These are phyloP conservation scores for Oxyruncus cristatus DNA, from an alignment of 2,113 vertebrate species.

Conservation along the genomic window DNA sequence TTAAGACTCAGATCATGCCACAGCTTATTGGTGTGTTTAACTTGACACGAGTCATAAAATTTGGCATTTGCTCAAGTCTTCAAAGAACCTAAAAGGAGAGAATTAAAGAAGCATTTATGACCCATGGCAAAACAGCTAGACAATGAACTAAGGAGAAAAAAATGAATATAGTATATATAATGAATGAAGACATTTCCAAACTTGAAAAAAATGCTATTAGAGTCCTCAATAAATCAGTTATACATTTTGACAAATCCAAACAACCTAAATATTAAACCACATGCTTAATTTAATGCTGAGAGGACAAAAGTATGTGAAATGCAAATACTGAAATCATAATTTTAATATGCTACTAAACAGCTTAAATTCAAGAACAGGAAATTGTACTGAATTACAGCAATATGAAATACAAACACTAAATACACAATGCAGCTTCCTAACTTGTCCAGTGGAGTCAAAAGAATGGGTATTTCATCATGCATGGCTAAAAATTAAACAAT, in stretches of 20 bases:
- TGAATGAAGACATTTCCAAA: background rate
- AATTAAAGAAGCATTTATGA: background rate
- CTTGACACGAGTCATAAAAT: background rate
- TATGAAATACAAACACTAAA: background rate
- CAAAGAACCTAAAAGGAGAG: background rate
- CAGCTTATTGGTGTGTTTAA: background rate
- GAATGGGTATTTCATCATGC: background rate
- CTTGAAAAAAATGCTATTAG: background rate
- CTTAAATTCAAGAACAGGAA: background rate
- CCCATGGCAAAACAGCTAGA: background rate
- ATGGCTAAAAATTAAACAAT: background rate
- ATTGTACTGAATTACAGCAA: background rate
- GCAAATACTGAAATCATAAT: background rate
- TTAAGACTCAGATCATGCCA: background rate
- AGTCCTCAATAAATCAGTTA: background rate
- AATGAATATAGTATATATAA: too few relatives aligned
- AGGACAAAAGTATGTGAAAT: background rate
- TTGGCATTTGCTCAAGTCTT: background rate
- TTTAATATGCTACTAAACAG: background rate
- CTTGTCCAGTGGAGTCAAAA: background rate
- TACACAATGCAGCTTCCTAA: background rate
- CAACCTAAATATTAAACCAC: background rate
- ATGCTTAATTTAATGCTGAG: background rate
- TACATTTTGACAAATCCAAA: background rate
- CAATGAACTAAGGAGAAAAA: background rate